A percentile compares a stretch with the other conserved stretches of the same genome.
Conservation (phyloP, 2,797 vertebrate species). For the Lerista edwardsae region DNA sequence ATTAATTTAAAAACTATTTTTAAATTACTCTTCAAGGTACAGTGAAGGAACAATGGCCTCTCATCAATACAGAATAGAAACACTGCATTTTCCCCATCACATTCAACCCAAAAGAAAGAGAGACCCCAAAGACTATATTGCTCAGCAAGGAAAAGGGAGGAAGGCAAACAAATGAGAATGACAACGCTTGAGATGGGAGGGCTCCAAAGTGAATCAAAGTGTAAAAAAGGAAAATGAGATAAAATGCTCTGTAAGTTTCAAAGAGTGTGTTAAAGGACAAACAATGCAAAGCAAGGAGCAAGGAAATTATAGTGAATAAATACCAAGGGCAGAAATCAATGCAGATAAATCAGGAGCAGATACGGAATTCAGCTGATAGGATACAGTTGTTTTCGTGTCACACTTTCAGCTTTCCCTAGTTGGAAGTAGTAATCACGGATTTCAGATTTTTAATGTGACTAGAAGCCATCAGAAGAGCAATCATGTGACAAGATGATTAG, state of each 20-base stretch:
- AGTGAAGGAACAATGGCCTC: constrained; percentile 31
- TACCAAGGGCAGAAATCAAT: background rate
- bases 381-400: background rate
- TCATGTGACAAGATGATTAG: background rate
- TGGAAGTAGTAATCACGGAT: too few species aligned
- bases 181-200: rapidly evolving
- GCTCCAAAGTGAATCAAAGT: background rate
- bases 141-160: background rate
- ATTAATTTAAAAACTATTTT: constrained; percentile 4
- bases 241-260: constrained; percentile 14
- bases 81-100: background rate
- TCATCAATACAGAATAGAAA: constrained; percentile 34
- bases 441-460: background rate
- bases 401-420: too few species aligned
- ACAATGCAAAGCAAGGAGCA: background rate
- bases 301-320: background rate
- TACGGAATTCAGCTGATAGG: background rate
- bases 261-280: background rate
- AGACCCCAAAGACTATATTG: background rate
- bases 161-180: background rate
- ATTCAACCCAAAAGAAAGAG: background rate
- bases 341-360: background rate
- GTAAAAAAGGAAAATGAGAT: background rate
- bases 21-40: constrained; percentile 19
- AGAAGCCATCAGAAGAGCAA: background rate